These are phyloP conservation scores for Drosophila lacicola DNA, from an alignment of 2,888 invertebrate species.

Conservation along the genomic window DNA sequence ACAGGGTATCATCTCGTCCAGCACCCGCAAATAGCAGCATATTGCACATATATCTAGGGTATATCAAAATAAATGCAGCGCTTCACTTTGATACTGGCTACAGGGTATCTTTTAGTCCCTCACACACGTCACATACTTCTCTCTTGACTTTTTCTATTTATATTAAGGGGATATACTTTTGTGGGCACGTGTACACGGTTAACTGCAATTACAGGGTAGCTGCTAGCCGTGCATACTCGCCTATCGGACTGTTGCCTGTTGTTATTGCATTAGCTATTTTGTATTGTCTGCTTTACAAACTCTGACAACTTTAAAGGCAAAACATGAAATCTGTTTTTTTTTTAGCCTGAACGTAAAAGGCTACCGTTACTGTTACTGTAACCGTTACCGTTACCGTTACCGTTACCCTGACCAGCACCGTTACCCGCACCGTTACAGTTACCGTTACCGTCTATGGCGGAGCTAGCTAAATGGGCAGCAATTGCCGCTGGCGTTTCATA, in stretches of 20 bases:
- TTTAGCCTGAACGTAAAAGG: constrained; percentile 19
- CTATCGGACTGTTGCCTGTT: not conserved
- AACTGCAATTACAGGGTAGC: constrained; percentile 1
- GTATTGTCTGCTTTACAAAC: constrained; percentile 28
- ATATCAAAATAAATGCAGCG: too few species aligned
- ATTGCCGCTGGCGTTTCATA: constrained; percentile 67
- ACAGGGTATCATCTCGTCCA: not conserved
- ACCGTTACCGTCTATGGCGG: not conserved
- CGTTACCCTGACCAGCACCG: not conserved
- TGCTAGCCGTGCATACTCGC: not conserved
- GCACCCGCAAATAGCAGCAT: not conserved
- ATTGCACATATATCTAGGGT: not conserved
- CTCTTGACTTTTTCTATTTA: too few species aligned
- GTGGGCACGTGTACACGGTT: not conserved
- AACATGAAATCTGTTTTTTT: constrained; percentile 44
- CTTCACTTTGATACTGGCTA: not conserved
- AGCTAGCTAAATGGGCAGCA: constrained; percentile 60
- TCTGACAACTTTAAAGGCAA: constrained; percentile 50
- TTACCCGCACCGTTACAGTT: constrained; percentile 22
- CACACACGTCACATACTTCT: too few species aligned
- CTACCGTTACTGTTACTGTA: constrained; percentile 10
- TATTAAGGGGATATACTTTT: not conserved
- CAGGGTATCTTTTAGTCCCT: not conserved
- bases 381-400: constrained; percentile 10
- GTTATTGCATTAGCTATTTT: constrained; percentile 17